A percentile compares a stretch with the other conserved stretches of the same genome.
phyloP scores from a whole-genome alignment of 1,140 invertebrate species.

The Pseudachorutes palmiensis region DNA sequence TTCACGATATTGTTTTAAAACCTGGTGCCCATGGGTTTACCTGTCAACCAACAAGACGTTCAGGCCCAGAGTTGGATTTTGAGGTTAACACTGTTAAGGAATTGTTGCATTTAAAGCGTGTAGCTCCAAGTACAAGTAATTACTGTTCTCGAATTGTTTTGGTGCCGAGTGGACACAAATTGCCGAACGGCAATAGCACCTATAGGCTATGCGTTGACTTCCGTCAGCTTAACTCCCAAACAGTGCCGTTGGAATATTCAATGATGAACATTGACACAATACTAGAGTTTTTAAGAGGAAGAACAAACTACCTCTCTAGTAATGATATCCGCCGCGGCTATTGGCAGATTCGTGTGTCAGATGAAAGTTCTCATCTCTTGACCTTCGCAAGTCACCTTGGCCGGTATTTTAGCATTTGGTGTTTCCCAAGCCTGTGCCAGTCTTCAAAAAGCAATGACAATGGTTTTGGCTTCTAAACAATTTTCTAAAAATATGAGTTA shows the following conservation, averaged over 20 bases:
- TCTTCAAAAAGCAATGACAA: not conserved
- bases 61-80: not conserved
- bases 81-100: not conserved
- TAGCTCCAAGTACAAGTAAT: not conserved
- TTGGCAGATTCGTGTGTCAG: not conserved
- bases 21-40: not conserved
- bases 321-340: not conserved
- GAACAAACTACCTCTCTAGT: not conserved
- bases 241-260: not conserved
- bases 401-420: not conserved
- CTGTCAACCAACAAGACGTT: not conserved
- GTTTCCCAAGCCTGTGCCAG: not conserved
- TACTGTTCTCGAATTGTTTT: not conserved
- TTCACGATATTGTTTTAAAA: not conserved
- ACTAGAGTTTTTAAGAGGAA: not conserved
- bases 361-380: not conserved
- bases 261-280: not conserved
- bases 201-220: not conserved
- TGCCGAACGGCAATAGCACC: not conserved
- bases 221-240: not conserved
- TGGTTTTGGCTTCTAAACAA: not conserved
- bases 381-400: not conserved
- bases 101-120: not conserved
- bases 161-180: not conserved
- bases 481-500: not conserved